Percentiles rank a stretch among this genome's conserved stretches.
Evolutionary conservation across 2,888 invertebrate species (phyloP).

Genomic region (Polydrusus pterygomalis): DNA sequence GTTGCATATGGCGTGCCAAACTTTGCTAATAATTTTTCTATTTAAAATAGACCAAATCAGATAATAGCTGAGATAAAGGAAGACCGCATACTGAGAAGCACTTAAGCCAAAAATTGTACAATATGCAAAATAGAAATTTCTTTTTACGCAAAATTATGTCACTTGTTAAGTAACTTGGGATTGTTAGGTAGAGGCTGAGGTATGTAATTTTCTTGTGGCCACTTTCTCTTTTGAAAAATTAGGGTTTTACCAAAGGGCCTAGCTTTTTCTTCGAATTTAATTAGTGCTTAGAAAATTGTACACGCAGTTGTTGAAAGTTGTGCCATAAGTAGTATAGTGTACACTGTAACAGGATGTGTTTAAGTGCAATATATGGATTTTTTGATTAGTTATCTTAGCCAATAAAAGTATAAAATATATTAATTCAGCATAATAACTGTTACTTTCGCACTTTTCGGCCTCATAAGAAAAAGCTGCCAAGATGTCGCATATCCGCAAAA

Average conservation of each 20-base stretch:
- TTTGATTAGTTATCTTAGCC: not conserved
- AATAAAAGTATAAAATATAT: no score
- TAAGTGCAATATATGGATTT: not conserved
- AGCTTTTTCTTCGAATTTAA: not conserved
- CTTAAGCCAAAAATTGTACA: constrained; percentile 61
- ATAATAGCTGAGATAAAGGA: constrained; percentile 55
- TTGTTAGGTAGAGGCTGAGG: constrained; percentile 47
- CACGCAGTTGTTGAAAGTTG: not conserved
- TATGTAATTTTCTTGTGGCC: constrained; percentile 55
- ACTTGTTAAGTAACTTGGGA: constrained; percentile 47
- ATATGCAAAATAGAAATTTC: constrained; percentile 61
- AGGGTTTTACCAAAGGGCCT: constrained; percentile 9
- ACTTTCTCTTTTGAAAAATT: constrained; percentile 45
- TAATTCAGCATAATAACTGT: no score
- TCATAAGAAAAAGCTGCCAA: no score
- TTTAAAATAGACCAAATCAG: constrained; percentile 47
- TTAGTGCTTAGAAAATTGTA: constrained; percentile 1
- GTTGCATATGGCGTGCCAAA: constrained; percentile 51
- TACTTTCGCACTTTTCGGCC: not conserved
- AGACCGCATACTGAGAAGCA: constrained; percentile 58
- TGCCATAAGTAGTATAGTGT: not conserved
- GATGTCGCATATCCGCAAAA: no score
- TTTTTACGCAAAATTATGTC: constrained; percentile 62
- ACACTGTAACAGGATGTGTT: not conserved
- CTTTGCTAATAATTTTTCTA: constrained; percentile 33